Evolutionary conservation across 2,888 invertebrate genomes (phyloP).

Genomic region (Luperina testacea): DNA sequence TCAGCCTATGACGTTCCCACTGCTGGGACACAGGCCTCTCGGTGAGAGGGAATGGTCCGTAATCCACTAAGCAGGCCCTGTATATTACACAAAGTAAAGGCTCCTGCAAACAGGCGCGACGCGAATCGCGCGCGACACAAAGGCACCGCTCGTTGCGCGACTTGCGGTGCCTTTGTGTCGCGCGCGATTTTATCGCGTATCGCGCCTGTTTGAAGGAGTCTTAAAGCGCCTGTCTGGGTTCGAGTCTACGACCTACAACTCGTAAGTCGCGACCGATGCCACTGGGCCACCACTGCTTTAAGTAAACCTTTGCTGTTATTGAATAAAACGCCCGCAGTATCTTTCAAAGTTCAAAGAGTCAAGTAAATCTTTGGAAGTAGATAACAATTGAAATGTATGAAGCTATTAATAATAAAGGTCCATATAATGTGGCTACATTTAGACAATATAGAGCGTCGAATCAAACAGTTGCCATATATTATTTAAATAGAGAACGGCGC

Average conservation of each 20-base stretch:
- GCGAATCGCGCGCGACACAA: too few relatives aligned
- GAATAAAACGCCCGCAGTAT: background rate
- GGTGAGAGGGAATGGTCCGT: background rate
- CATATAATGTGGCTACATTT: conserved; percentile 58
- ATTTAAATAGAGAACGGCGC: conserved; percentile 85
- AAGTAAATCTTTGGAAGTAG: conserved; percentile 5
- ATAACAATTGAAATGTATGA: conserved; percentile 29
- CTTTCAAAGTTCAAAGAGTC: background rate
- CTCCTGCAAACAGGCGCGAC: too few relatives aligned
- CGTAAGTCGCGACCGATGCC: background rate
- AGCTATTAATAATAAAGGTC: conserved; percentile 49
- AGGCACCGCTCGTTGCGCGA: too few relatives aligned
- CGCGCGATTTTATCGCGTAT: too few relatives aligned
- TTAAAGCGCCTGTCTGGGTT: background rate
- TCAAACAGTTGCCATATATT: conserved; percentile 86
- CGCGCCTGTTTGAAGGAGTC: too few relatives aligned
- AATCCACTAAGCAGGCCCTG: background rate
- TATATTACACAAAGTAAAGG: background rate
- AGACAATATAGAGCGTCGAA: conserved; percentile 70
- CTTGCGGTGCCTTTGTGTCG: too few relatives aligned
- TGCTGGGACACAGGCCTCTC: background rate
- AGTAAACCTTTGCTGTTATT: background rate
- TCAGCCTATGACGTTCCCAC: background rate
- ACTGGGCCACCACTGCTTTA: background rate
- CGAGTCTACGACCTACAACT: background rate